Evolutionary conservation across 2,113 vertebrate species (phyloP).

Genomic region (Scytalopus superciliaris): DNA sequence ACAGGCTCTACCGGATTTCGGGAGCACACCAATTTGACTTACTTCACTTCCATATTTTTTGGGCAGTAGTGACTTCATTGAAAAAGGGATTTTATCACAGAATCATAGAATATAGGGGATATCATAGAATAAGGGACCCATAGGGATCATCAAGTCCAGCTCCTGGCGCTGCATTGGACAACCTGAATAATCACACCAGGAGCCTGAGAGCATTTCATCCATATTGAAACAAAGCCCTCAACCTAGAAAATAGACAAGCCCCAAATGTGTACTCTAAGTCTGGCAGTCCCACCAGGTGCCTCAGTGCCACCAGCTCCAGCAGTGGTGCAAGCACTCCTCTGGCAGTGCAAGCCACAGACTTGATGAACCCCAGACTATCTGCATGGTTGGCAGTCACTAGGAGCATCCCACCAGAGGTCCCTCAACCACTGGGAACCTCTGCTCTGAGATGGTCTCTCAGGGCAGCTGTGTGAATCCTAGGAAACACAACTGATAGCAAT

Average conservation of each 20-base stretch:
- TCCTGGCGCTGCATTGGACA: neutral
- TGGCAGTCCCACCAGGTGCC: neutral
- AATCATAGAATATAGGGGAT: neutral
- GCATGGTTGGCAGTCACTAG: accelerated
- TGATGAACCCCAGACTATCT: accelerated
- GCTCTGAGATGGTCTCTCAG: neutral
- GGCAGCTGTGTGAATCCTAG: neutral
- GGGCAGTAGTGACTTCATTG: neutral
- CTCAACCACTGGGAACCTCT: neutral
- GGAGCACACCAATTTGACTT: neutral
- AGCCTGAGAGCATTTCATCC: neutral
- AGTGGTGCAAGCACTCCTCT: neutral
- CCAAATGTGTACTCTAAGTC: accelerated
- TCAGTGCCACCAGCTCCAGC: neutral
- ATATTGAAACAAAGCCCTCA: neutral
- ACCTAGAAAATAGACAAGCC: neutral
- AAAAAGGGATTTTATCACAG: neutral
- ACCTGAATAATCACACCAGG: accelerated
- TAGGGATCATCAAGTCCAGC: neutral
- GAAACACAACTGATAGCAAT: accelerated
- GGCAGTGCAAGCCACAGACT: accelerated
- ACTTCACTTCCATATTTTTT: neutral
- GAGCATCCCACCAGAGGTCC: neutral
- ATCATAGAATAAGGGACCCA: neutral
- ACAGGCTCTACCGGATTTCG: neutral